Conservation (phyloP, 2,113 vertebrate species). For the Menidia beryllina region DNA sequence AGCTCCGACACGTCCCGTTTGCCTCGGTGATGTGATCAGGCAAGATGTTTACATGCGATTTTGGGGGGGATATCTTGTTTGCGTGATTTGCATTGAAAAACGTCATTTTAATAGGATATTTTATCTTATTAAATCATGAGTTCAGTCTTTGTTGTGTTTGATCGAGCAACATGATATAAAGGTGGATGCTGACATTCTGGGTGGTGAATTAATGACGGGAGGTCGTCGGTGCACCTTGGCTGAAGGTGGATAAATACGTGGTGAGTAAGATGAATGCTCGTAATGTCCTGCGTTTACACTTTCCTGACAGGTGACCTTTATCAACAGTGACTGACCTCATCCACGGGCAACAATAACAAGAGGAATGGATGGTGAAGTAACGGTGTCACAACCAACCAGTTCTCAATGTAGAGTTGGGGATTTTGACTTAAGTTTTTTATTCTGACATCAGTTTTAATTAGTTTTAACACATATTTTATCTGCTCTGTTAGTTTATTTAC, state of each 20-base stretch:
- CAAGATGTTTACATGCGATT: not conserved
- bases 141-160: not conserved
- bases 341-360: not conserved
- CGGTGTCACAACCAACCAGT: constrained; percentile 5
- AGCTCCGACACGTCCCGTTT: constrained; percentile 30
- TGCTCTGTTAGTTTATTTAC: too few relatives aligned
- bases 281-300: constrained; percentile 16
- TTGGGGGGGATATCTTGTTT: constrained; percentile 11
- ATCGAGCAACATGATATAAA: not conserved
- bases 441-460: not conserved
- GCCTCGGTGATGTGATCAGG: constrained; percentile 26
- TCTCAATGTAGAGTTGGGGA: constrained; percentile 21
- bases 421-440: not conserved
- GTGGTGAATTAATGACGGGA: not conserved
- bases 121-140: not conserved
- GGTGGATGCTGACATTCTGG: not conserved
- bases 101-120: not conserved
- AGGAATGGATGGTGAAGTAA: constrained; percentile 11
- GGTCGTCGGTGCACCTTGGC: not conserved
- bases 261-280: constrained; percentile 2
- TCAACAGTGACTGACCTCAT: constrained; percentile 30
- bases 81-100: not conserved
- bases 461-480: not conserved
- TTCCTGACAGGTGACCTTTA: constrained; percentile 42
- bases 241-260: constrained; percentile 2